Conservation (phyloP, 2,113 vertebrate genomes). For the Anoura caudifer region DNA sequence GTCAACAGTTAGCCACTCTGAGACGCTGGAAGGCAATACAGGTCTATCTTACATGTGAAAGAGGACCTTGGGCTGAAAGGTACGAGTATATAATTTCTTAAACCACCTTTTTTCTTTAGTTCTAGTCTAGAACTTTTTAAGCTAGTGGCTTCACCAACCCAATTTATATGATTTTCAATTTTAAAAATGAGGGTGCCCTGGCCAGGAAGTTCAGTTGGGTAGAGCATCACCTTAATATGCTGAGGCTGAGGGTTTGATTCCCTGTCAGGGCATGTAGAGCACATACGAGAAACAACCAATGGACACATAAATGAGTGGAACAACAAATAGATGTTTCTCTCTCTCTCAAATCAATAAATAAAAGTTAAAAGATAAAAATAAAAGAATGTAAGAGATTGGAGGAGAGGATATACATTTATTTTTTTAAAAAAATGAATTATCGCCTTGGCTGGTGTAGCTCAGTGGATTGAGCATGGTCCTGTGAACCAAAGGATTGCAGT, state of each 20-base stretch:
- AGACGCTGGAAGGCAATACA: conserved; percentile 92
- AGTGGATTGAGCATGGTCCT: too few relatives aligned
- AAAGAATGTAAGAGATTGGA: neutral
- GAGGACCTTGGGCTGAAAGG: conserved; percentile 95
- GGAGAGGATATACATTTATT: neutral
- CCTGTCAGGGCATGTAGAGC: too few relatives aligned
- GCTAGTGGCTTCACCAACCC: neutral
- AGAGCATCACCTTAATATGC: too few relatives aligned
- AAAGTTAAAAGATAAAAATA: neutral
- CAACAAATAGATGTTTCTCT: too few relatives aligned
- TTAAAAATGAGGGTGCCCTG: neutral
- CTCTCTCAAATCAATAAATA: too few relatives aligned
- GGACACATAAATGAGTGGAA: too few relatives aligned
- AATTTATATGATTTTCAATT: neutral
- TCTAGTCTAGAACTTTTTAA: conserved; percentile 21
- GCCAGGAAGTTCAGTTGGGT: too few relatives aligned
- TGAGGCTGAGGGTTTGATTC: too few relatives aligned
- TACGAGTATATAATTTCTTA: conserved; percentile 65
- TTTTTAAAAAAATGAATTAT: too few relatives aligned
- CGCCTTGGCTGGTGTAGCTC: too few relatives aligned
- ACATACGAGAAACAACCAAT: too few relatives aligned
- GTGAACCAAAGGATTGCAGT: too few relatives aligned
- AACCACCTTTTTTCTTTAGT: neutral
- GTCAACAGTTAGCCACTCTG: conserved; percentile 85
- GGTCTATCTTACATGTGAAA: conserved; percentile 90